Conservation (phyloP, 1,140 invertebrate species). For the Apis florea region DNA sequence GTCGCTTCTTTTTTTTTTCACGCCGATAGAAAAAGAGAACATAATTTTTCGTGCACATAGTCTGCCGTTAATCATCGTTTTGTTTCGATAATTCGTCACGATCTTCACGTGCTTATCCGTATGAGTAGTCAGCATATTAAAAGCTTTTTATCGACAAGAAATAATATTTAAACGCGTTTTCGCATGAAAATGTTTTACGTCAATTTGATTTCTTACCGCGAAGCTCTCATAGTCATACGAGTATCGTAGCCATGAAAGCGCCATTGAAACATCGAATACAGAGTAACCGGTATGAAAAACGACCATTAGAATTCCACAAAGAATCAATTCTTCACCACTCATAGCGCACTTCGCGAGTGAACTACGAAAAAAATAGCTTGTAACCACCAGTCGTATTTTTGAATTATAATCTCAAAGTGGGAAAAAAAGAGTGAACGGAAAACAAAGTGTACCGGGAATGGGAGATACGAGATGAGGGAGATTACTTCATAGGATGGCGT, state of each 20-base stretch:
- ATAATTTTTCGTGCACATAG: not conserved
- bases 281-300: constrained; percentile 27
- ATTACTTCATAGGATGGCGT: constrained; percentile 26
- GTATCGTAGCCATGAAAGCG: constrained; percentile 24
- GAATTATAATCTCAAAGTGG: constrained; percentile 77
- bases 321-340: constrained; percentile 21
- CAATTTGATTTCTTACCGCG: constrained; percentile 28
- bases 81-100: not conserved
- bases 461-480: constrained; percentile 23
- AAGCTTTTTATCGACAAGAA: not conserved
- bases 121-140: not conserved
- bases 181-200: constrained; percentile 11
- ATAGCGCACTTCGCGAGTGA: constrained; percentile 15
- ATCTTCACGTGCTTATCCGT: constrained; percentile 3
- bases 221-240: not conserved
- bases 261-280: constrained; percentile 16
- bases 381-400: constrained; percentile 80
- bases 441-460: constrained; percentile 33
- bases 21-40: not conserved
- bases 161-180: not conserved
- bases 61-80: constrained; percentile 18
- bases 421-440: constrained; percentile 10
- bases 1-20: constrained; percentile 21
- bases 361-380: constrained; percentile 73
- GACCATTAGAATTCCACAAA: constrained; percentile 42